Conservation (phyloP, 2,797 vertebrate species). For the Choloepus didactylus region DNA sequence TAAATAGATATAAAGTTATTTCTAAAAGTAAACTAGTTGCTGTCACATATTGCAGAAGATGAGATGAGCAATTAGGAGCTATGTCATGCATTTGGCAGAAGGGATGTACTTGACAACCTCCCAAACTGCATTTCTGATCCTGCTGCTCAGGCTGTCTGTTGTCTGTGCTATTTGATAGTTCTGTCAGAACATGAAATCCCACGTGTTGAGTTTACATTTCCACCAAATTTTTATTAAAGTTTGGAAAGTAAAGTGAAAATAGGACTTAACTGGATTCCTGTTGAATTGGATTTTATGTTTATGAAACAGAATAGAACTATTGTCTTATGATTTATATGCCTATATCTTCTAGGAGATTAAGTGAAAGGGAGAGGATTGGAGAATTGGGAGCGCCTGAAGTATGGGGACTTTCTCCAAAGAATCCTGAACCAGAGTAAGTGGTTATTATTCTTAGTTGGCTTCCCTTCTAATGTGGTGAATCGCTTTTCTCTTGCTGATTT, state of each 20-base stretch:
- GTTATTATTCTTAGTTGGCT: not conserved
- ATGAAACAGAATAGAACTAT: not conserved
- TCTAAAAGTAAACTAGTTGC: constrained; percentile 54
- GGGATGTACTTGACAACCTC: not conserved
- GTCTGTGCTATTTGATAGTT: constrained; percentile 39
- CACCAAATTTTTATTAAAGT: constrained; percentile 57
- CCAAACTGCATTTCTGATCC: not conserved
- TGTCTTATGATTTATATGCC: not conserved
- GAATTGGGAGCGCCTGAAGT: constrained; percentile 96
- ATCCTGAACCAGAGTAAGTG: constrained; percentile 96
- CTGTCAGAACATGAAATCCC: constrained; percentile 31
- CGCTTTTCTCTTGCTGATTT: too few species aligned
- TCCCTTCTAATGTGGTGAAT: too few species aligned
- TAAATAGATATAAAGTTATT: constrained; percentile 60
- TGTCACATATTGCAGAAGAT: constrained; percentile 29
- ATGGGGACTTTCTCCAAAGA: constrained; percentile 97
- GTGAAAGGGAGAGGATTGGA: constrained; percentile 96
- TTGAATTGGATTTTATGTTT: constrained; percentile 67
- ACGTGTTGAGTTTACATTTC: constrained; percentile 55
- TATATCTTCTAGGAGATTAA: constrained; percentile 91
- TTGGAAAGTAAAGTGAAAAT: constrained; percentile 52
- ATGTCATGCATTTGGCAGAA: not conserved
- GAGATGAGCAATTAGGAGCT: constrained; percentile 34
- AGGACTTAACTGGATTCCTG: constrained; percentile 19
- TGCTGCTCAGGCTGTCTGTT: not conserved